phyloP scores from a whole-genome alignment of 2,797 vertebrate genomes.

The Xerus rutilus region DNA sequence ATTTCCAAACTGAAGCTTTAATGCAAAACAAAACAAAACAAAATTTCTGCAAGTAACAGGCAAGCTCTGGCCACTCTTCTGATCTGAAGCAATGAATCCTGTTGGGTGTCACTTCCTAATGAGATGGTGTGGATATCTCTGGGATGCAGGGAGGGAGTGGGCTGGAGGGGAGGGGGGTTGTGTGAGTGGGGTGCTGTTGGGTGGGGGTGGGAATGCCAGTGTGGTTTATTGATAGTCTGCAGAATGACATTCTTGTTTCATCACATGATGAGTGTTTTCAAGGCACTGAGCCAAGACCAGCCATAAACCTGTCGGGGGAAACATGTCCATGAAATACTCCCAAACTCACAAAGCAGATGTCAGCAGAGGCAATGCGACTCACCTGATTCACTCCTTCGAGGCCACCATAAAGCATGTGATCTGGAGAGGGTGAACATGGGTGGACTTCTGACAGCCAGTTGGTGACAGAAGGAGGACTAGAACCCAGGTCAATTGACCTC shows the following conservation, averaged over 20 bases:
- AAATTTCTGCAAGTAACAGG: neutral
- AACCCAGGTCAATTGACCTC: neutral
- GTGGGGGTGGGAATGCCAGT: neutral
- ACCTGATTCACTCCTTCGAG: slow-evolving; percentile 19
- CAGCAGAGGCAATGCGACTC: neutral
- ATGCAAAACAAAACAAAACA: neutral
- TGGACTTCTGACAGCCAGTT: neutral
- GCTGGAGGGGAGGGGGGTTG: neutral
- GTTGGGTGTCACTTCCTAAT: neutral
- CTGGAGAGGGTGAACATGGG: neutral
- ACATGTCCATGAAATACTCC: slow-evolving; percentile 65
- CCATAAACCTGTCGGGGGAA: slow-evolving; percentile 72
- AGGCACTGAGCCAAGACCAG: slow-evolving; percentile 72
- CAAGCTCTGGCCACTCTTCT: neutral
- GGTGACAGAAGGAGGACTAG: neutral
- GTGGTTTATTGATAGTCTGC: slow-evolving; percentile 59
- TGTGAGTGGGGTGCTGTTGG: neutral
- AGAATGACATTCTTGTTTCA: slow-evolving; percentile 71
- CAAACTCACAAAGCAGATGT: slow-evolving; percentile 1
- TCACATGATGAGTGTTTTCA: slow-evolving; percentile 67
- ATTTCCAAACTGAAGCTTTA: slow-evolving; percentile 32
- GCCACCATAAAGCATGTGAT: neutral
- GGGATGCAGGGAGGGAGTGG: neutral
- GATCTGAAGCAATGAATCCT: neutral
- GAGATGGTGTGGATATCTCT: neutral